phyloP scores from a whole-genome alignment of 1,140 invertebrate species.

The Drosophila funebris region DNA sequence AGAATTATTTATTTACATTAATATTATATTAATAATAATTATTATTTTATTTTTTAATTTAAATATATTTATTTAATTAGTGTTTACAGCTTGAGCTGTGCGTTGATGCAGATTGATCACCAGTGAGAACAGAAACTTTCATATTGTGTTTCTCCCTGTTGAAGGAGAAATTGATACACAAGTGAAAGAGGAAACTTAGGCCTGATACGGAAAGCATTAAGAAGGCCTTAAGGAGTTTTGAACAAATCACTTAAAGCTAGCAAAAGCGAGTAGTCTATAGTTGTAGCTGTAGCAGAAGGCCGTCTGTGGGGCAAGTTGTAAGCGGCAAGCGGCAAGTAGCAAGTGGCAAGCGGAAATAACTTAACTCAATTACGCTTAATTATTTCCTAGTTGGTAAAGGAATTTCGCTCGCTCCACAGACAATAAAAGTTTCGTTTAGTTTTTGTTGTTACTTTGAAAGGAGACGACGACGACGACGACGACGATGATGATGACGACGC shows the following conservation, averaged over 20 bases:
- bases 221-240: conserved; percentile 5
- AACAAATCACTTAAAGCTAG: conserved; percentile 52
- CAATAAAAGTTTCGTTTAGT: conserved; percentile 76
- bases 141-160: too few species aligned
- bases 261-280: background rate
- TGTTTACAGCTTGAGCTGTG: too few species aligned
- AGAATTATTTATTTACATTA: too few species aligned
- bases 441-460: conserved; percentile 65
- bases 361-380: conserved; percentile 83
- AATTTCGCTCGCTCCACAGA: conserved; percentile 66
- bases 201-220: background rate
- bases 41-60: too few species aligned
- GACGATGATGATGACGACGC: conserved; percentile 15
- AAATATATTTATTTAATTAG: too few species aligned
- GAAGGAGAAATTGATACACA: too few species aligned
- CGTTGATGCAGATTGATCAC: too few species aligned
- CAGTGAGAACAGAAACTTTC: too few species aligned
- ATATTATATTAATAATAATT: too few species aligned
- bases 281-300: background rate
- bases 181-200: background rate
- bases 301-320: background rate
- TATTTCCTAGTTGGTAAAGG: conserved; percentile 80
- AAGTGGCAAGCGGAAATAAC: conserved; percentile 74
- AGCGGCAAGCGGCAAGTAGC: conserved; percentile 39
- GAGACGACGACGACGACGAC: conserved; percentile 12